Conservation (phyloP, 1,140 invertebrate genomes). For the Orchestia grillus region DNA sequence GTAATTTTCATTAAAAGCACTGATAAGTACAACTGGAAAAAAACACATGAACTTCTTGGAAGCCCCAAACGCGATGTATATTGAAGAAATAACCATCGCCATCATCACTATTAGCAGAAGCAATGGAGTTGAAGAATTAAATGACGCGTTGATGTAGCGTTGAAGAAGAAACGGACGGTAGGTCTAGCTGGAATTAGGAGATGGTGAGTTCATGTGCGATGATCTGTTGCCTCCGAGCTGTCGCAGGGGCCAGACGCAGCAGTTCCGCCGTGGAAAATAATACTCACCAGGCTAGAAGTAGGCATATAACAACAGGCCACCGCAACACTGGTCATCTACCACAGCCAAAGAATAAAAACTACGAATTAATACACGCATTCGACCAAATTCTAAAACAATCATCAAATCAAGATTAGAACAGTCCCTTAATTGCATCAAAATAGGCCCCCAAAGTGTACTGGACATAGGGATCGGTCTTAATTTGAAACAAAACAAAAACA, state of each 20-base stretch:
- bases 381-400: not conserved
- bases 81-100: not conserved
- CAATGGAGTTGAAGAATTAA: not conserved
- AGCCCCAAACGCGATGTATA: not conserved
- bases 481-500: not conserved
- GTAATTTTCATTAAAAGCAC: not conserved
- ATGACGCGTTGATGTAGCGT: not conserved
- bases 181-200: conserved; percentile 28
- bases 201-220: not conserved
- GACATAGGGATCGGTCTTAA: not conserved
- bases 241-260: not conserved
- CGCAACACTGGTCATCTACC: conserved; percentile 58
- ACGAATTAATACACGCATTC: conserved; percentile 2
- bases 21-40: not conserved
- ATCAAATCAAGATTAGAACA: not conserved
- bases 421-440: not conserved
- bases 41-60: not conserved
- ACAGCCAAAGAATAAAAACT: conserved; percentile 47
- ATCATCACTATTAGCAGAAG: not conserved
- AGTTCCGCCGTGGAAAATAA: not conserved
- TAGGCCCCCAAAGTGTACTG: not conserved
- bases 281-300: conserved; percentile 21
- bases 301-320: not conserved
- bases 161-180: not conserved
- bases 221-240: not conserved